Evolutionary conservation across 2,888 invertebrate species (phyloP), one percentile per base, ranked within the genome.

Genomic region (Callosobruchus maculatus): DNA sequence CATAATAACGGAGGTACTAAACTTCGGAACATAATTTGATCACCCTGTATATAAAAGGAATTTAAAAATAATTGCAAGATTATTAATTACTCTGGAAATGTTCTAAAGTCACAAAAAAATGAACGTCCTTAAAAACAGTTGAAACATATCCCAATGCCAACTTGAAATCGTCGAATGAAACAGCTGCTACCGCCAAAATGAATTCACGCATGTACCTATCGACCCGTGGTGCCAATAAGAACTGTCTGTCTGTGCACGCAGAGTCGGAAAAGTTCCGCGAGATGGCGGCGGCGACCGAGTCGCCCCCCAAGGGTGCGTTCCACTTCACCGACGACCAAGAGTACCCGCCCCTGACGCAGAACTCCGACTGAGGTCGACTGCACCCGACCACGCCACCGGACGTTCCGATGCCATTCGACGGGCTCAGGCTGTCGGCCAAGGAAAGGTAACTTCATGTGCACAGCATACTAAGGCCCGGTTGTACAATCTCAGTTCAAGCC

Each of bases 291-390:
- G 94, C 94, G 71, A 90, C 92, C 78, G 92, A 93, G 86, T 89
- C 91, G 71, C 93, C 93, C 90, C 90, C 93, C 75, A 91, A 91
- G 83, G 92, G 90, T 75, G 88, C 90, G 79, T 92, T 93, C 87
- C 93, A 93, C 85, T 91, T 95, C 87, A 93, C 93, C 85, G 95
- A 95, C 88, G 94, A 93, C 80, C 88, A 90, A 79, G 95, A 95
- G 89, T 95, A 95, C 88, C 95, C 95, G 81, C 95, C 95, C 78
- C 92, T 95, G 83, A 91, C 91, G 74, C 91, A 91, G 83, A 88
- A 88, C 80, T 88, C 88, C 77, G 90, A 90, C 84, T 90, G 88
- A 88, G 82, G 80, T 73, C 74, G 70, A 74, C 74, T 70, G 22
- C 70, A 71, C 22, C 70, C 70, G 69, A 68, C 20, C 1, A 68